Evolutionary conservation across 2,113 vertebrate species (phyloP).

Genomic region (Myanophis thanlyinensis): DNA sequence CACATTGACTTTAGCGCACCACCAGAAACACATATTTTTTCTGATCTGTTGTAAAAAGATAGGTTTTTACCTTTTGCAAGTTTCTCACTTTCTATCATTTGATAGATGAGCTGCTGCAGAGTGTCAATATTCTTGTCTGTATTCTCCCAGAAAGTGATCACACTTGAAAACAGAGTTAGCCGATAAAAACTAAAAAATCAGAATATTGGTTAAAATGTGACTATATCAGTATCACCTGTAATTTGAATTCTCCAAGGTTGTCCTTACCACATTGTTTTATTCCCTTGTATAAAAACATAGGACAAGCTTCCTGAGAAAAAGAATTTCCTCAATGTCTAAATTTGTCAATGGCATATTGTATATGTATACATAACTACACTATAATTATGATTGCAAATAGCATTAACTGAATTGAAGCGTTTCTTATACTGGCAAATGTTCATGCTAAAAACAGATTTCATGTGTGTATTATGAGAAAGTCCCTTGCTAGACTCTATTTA

Average conservation of each 20-base stretch:
- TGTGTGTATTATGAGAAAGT: background rate
- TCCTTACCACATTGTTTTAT: background rate
- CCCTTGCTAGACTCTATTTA: background rate
- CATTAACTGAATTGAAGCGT: background rate
- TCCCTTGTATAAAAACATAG: background rate
- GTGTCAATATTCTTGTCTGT: slow-evolving; percentile 39
- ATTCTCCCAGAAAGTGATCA: slow-evolving; percentile 52
- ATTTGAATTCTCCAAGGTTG: background rate
- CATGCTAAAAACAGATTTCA: background rate
- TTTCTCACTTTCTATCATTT: slow-evolving; percentile 42
- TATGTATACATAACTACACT: background rate
- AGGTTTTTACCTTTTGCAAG: slow-evolving; percentile 46
- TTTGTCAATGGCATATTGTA: background rate
- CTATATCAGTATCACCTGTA: background rate
- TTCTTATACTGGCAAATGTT: background rate
- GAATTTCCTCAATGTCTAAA: background rate
- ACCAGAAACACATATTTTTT: background rate
- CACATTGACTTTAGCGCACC: background rate
- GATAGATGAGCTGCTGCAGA: slow-evolving; percentile 45
- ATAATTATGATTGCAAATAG: background rate
- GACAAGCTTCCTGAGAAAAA: background rate
- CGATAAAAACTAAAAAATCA: slow-evolving; percentile 52
- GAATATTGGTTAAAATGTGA: background rate
- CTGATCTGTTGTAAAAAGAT: background rate
- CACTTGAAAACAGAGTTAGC: slow-evolving; percentile 44